Base-by-base conservation (phyloP, 2,797 vertebrate species). In the Erpetoichthys calabaricus region DNA sequence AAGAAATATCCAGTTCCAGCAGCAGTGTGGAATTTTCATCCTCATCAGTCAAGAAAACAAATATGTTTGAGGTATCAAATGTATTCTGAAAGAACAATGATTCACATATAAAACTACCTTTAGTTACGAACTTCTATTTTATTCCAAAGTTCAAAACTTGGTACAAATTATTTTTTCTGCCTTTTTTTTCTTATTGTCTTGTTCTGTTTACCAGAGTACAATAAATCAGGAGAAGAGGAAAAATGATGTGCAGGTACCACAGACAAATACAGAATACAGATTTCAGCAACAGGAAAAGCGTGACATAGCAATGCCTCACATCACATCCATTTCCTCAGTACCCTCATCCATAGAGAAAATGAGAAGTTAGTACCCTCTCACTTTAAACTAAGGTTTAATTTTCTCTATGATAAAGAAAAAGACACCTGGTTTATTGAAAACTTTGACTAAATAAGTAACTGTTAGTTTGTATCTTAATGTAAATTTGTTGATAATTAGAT, bases 351-450 rank as follows among this genome's bases (percentile, higher is more conserved):
- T 76, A 10, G 91, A 97, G 70, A 80, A 64, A 42, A 83, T 91
- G 79, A 91, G 91, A 89, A 75, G 92, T 94, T 81, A 85, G 91
- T 78, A 47, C 71, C 67, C 47, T 4, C 51, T 57, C 3, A 25
- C 67, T 59, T 53, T 49, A 49, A 49, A 25, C 25, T 1, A 25
- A 25, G 25, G 25, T 25, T 25, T 25, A 25, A 25, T 25, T 25
- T 25, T 25, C 25, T 25, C 25, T 25, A 25, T 25, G 25, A 25
- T 25, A 25, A 25, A 25, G 25, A 25, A 25, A 25, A n/a, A n/a
- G 25, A 25, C 25, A 25, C 25, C 25, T 25, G 25, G 25, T 25
- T 25, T 25, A 25, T 25, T 25, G 25, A 25, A 25, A 25, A 25
- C 25, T 25, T 25, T 25, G 25, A 25, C 25, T 25, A 25, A 25